Conservation (phyloP, 2,888 invertebrate species). For the Palloptera scutellata region DNA sequence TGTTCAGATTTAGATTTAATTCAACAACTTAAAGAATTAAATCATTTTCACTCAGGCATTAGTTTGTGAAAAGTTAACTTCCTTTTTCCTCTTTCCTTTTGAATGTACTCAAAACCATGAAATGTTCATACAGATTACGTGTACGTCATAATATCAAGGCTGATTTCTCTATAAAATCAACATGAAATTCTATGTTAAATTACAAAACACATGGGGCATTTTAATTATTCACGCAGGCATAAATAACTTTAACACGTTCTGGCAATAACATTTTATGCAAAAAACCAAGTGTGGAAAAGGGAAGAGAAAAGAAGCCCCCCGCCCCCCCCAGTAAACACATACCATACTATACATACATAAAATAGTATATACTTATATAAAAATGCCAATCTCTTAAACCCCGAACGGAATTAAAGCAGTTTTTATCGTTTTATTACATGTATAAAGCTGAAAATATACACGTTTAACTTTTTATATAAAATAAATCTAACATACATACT, state of each 20-base stretch:
- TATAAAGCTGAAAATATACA: not conserved
- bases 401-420: not conserved
- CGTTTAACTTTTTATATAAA: constrained; percentile 47
- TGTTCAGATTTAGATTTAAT: too few species aligned
- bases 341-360: not conserved
- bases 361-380: constrained; percentile 12
- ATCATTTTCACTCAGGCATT: too few species aligned
- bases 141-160: constrained; percentile 6
- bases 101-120: constrained; percentile 10
- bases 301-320: constrained; percentile 14
- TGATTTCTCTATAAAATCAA: too few species aligned
- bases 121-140: constrained; percentile 7
- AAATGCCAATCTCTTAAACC: constrained; percentile 2
- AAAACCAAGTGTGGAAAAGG: constrained; percentile 24
- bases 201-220: not conserved
- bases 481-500: constrained; percentile 50
- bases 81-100: too few species aligned
- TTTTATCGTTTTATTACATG: not conserved
- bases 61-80: too few species aligned
- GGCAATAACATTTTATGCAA: constrained; percentile 51
- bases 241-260: constrained; percentile 47
- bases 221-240: constrained; percentile 10
- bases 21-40: too few species aligned
- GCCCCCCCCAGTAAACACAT: constrained; percentile 5
- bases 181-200: too few species aligned